phyloP scores from a whole-genome alignment of 2,888 invertebrate species.

The Sesia apiformis region DNA sequence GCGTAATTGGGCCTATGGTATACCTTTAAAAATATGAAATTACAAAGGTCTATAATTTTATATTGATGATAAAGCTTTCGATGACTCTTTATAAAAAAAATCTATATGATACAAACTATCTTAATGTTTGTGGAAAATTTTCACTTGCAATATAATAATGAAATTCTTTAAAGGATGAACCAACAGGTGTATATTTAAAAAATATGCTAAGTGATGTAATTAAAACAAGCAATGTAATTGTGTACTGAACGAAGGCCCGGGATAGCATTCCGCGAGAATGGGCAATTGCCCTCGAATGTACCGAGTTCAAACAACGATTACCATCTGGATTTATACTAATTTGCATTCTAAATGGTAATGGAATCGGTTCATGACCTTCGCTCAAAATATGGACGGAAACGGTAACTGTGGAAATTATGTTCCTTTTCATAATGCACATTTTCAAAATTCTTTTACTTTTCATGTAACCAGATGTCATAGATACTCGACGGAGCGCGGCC shows the following conservation, averaged over 20 bases:
- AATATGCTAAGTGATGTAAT: constrained; percentile 41
- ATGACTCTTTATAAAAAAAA: too few species aligned
- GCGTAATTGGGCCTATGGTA: too few species aligned
- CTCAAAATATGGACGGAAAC: constrained; percentile 20
- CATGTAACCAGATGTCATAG: too few species aligned
- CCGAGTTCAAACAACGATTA: constrained; percentile 54
- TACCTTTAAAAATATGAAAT: too few species aligned
- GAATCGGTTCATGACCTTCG: constrained; percentile 33
- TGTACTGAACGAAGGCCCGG: constrained; percentile 33
- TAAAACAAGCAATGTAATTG: constrained; percentile 42
- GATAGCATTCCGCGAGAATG: constrained; percentile 45
- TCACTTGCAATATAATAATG: not conserved
- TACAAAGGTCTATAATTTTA: too few species aligned
- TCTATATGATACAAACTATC: too few species aligned
- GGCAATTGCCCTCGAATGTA: constrained; percentile 52
- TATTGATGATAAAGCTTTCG: too few species aligned
- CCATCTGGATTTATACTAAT: constrained; percentile 59
- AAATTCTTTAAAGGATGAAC: constrained; percentile 28
- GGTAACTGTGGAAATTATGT: too few species aligned
- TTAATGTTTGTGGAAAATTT: not conserved
- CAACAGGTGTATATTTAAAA: constrained; percentile 37
- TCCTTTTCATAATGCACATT: too few species aligned
- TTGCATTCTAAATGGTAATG: constrained; percentile 50
- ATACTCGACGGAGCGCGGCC: too few species aligned
- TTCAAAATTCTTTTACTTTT: too few species aligned